Evolutionary conservation across 2,113 vertebrate genomes (phyloP).

Genomic region (Athene noctua): DNA sequence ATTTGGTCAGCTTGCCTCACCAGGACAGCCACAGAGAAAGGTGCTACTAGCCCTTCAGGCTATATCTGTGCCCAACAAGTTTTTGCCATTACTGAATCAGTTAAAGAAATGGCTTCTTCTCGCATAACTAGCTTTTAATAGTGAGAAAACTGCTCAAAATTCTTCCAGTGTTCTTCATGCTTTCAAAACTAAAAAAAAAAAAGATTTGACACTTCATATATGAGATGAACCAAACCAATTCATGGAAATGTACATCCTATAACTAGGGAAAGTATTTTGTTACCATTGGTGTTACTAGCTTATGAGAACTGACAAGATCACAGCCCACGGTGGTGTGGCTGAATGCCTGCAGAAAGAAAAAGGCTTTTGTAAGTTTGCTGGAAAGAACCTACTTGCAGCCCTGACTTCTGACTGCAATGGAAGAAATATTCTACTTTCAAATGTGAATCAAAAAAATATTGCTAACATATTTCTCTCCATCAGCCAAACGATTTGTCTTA

Average conservation of each 20-base stretch:
- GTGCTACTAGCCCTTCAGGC: not conserved
- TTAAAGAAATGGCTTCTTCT: not conserved
- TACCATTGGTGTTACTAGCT: slow-evolving; percentile 59
- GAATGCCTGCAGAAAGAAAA: slow-evolving; percentile 63
- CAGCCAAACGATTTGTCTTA: slow-evolving; percentile 42
- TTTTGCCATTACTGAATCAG: not conserved
- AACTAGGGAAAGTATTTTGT: slow-evolving; percentile 63
- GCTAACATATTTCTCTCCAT: slow-evolving; percentile 48
- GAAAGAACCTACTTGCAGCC: slow-evolving; percentile 38
- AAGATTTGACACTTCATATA: not conserved
- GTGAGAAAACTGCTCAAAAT: not conserved
- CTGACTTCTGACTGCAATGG: slow-evolving; percentile 42
- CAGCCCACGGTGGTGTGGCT: slow-evolving; percentile 37
- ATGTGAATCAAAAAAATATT: slow-evolving; percentile 53
- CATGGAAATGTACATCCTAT: slow-evolving; percentile 57
- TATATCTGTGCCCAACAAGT: not conserved
- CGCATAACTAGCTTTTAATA: not conserved
- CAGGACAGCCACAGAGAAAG: not conserved
- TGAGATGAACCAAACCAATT: slow-evolving; percentile 53
- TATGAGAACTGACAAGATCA: slow-evolving; percentile 72
- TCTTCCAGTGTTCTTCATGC: not conserved
- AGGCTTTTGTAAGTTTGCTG: slow-evolving; percentile 60
- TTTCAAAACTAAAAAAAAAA: not conserved
- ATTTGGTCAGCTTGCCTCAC: not conserved
- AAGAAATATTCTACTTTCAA: slow-evolving; percentile 62